Evolutionary conservation across 2,113 vertebrate genomes (phyloP), one percentile per base, ranked within the genome.

Genomic region (Hystrix cristata): DNA sequence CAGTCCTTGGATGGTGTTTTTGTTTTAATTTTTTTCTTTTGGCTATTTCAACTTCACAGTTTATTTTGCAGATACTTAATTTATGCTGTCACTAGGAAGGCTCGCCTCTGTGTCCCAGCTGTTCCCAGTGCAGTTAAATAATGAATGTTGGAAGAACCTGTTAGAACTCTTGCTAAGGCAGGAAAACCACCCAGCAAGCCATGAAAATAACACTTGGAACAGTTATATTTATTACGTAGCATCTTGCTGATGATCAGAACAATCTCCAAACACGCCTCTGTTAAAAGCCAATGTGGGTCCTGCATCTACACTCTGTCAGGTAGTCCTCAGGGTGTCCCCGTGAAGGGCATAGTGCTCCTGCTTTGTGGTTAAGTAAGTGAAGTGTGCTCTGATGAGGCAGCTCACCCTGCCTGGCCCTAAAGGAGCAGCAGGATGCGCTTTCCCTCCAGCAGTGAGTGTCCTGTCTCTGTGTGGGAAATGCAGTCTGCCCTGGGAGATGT

Each of bases 51-150:
- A 55, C 87, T 84, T 96, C n/a, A 31, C 27, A 43, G 5, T 84
- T 94, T 29, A 43, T 97, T 95, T 95, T 96, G 74, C 97, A 95
- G 92, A 95, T 83, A 48, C 84, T 60, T 93, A 38, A 89, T 93
- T 97, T 95, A 93, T 90, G 27, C 87, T 71, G 90, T 76, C 71
- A 31, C 46, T 90, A 76, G 93, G 92, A 84, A 69, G 67, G 43
- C 89, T 78, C 57, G 25, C 27, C 29, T 87, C 83, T 48, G 9
- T 87, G 87, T 88, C 90, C 95, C 82, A 86, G 0, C 69, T 72
- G 87, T 95, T 65, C 84, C 64, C 46, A n/a, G 90, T 0, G 4
- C 4, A 19, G 69, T 87, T 95, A 18, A 76, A 55, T 78, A 67
- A 79, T 53, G 48, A 90, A 87, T 59, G 25, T 48, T 92, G 96